phyloP scores from a whole-genome alignment of 2,888 invertebrate species.

The Venusia cambrica region DNA sequence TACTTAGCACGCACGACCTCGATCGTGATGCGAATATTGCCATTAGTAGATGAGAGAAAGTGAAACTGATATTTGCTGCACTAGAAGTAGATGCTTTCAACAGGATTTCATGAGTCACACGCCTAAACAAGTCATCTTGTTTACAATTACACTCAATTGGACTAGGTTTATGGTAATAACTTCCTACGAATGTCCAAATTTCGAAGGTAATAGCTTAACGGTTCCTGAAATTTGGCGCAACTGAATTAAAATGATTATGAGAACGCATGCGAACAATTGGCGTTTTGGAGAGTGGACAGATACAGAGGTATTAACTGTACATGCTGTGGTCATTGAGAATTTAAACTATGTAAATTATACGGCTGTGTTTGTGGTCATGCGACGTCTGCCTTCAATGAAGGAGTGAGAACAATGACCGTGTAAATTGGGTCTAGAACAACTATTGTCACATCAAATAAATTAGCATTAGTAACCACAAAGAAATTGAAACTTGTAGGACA shows the following conservation, averaged over 20 bases:
- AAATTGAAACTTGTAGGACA: slow-evolving; percentile 25
- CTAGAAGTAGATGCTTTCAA: slow-evolving; percentile 68
- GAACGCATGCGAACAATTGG: slow-evolving; percentile 43
- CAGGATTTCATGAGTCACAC: slow-evolving; percentile 59
- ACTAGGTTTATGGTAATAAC: slow-evolving; percentile 44
- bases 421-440: slow-evolving; percentile 55
- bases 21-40: slow-evolving; percentile 73
- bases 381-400: slow-evolving; percentile 43
- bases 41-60: slow-evolving; percentile 69
- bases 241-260: slow-evolving; percentile 52
- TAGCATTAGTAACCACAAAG: slow-evolving; percentile 38
- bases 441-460: slow-evolving; percentile 40
- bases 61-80: slow-evolving; percentile 71
- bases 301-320: slow-evolving; percentile 20
- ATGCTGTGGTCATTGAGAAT: slow-evolving; percentile 26
- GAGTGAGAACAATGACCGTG: slow-evolving; percentile 50
- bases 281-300: slow-evolving; percentile 28
- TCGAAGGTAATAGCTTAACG: slow-evolving; percentile 46
- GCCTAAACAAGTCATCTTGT: slow-evolving; percentile 33
- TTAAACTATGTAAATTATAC: slow-evolving; percentile 31
- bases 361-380: slow-evolving; percentile 26
- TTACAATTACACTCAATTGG: slow-evolving; percentile 44
- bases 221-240: slow-evolving; percentile 42
- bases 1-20: slow-evolving; percentile 67
- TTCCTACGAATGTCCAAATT: slow-evolving; percentile 52